These are phyloP conservation scores for Botrylloides violaceus DNA, from an alignment of 23 tunicate genomes.

Conservation along the genomic window DNA sequence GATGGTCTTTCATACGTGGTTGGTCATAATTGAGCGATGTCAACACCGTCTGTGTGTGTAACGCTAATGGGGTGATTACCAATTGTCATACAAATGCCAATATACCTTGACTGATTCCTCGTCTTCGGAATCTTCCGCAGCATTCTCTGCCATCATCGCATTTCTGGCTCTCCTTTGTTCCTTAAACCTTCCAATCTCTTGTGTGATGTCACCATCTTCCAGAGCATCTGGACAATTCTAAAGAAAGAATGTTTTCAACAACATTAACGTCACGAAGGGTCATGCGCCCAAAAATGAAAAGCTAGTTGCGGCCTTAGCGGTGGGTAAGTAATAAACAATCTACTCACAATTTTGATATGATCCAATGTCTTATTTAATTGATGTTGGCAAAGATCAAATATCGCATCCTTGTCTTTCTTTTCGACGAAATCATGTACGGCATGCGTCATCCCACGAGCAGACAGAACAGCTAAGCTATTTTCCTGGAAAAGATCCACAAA, in stretches of 20 bases:
- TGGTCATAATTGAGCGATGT: too few species aligned
- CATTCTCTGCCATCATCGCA: not conserved
- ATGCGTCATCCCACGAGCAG: slow-evolving; percentile 49
- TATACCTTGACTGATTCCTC: slow-evolving; percentile 4
- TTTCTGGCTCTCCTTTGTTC: slow-evolving; percentile 1
- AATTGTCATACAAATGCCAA: not conserved
- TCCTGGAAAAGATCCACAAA: slow-evolving; percentile 31
- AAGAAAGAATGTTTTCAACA: too few species aligned
- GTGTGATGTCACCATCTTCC: not conserved
- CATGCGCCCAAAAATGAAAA: too few species aligned
- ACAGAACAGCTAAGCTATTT: slow-evolving; percentile 47
- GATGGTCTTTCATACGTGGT: too few species aligned
- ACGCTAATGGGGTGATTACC: too few species aligned
- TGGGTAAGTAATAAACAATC: too few species aligned
- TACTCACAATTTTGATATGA: slow-evolving; percentile 4
- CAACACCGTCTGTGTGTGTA: too few species aligned
- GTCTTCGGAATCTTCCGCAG: slow-evolving; percentile 1
- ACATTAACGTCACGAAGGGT: too few species aligned
- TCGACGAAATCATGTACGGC: slow-evolving; percentile 64
- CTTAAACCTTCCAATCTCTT: slow-evolving; percentile 1
- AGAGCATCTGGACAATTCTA: not conserved
- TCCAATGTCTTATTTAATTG: slow-evolving; percentile 42
- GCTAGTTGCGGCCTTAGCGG: too few species aligned
- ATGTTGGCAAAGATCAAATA: slow-evolving; percentile 31
- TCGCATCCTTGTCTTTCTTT: slow-evolving; percentile 73